These are phyloP conservation scores for Hypothenemus hampei DNA, from an alignment of 1,140 invertebrate genomes.

Conservation along the genomic window DNA sequence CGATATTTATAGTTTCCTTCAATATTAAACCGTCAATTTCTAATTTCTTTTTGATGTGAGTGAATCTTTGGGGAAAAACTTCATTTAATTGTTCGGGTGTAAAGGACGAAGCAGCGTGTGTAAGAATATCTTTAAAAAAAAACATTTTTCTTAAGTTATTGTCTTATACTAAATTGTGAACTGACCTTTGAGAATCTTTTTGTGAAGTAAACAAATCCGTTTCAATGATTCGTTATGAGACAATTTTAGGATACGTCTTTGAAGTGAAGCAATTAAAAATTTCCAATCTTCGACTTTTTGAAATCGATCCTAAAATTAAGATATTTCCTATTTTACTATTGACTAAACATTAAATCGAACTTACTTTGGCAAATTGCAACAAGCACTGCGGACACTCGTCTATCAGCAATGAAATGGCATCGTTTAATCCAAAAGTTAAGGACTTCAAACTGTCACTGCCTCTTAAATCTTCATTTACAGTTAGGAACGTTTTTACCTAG, in stretches of 20 bases:
- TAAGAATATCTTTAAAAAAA: slow-evolving; percentile 47
- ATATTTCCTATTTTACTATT: background rate
- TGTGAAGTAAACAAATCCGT: slow-evolving; percentile 47
- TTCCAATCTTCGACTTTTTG: slow-evolving; percentile 52
- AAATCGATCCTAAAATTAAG: slow-evolving; percentile 48
- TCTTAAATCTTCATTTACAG: slow-evolving; percentile 38
- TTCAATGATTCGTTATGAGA: slow-evolving; percentile 41
- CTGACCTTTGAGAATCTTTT: slow-evolving; percentile 50
- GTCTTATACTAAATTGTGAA: slow-evolving; percentile 2
- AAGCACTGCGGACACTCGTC: slow-evolving; percentile 54
- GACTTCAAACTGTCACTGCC: slow-evolving; percentile 39
- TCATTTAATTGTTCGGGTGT: slow-evolving; percentile 48
- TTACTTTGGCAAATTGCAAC: slow-evolving; percentile 55
- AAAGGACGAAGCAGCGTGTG: slow-evolving; percentile 48
- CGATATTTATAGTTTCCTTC: slow-evolving; percentile 11
- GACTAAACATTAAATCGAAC: slow-evolving; percentile 11
- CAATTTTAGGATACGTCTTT: slow-evolving; percentile 46
- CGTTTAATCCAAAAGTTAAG: slow-evolving; percentile 36
- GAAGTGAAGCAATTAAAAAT: slow-evolving; percentile 48
- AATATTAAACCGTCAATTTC: slow-evolving; percentile 5
- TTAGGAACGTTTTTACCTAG: slow-evolving; percentile 37
- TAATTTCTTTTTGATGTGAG: slow-evolving; percentile 20
- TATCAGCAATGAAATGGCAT: slow-evolving; percentile 45
- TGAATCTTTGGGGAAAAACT: slow-evolving; percentile 49
- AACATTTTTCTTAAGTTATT: background rate